Evolutionary conservation across 2,113 vertebrate genomes (phyloP), one percentile per base, ranked within the genome.

Genomic region (Platichthys stellatus): DNA sequence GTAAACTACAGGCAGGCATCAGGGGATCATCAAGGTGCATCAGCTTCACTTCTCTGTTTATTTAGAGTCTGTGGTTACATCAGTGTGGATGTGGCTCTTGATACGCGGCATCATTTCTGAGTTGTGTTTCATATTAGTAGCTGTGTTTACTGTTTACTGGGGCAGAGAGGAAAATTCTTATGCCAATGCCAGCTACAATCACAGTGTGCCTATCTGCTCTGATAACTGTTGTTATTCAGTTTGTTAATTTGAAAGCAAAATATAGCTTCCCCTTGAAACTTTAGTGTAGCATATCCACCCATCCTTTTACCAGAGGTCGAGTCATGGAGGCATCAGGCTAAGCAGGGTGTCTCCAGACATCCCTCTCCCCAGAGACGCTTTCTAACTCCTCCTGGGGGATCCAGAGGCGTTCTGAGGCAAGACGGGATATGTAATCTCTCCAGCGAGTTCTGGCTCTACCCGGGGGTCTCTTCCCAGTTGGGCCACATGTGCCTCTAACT

Each of bases 91-190:
- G 59, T 45, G 20, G 35, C 35, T 62, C 57, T 20, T 43, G 7
- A 5, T 61, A 14, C 56, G 24, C 40, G 4, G 61, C 18, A 40
- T 62, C 7, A 26, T 68, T 53, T 28, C 7, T 47, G 2, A 26
- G 15, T 9, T 35, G 18, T 51, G n/a, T 63, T 75, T 74, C 76
- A 10, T 35, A 40, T 72, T 43, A 71, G 56, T 76, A 59, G 12
- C 40, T 53, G 24, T 74, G 56, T 76, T 69, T 74, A 45, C 62
- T 68, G 61, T 70, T 82, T 65, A 68, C 12, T 57, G 17, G 56
- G 54, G 51, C 57, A 66, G 59, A 77, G 17, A 56, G 6, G 13
- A 28, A 23, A 7, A 69, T 65, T 4, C 67, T 17, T 56, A 66
- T 74, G 69, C 64, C 59, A 71, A 78, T 74, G 28, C 23, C 43